Base-by-base conservation (phyloP, 2,113 vertebrate genomes). In the Bostrychus sinensis region DNA sequence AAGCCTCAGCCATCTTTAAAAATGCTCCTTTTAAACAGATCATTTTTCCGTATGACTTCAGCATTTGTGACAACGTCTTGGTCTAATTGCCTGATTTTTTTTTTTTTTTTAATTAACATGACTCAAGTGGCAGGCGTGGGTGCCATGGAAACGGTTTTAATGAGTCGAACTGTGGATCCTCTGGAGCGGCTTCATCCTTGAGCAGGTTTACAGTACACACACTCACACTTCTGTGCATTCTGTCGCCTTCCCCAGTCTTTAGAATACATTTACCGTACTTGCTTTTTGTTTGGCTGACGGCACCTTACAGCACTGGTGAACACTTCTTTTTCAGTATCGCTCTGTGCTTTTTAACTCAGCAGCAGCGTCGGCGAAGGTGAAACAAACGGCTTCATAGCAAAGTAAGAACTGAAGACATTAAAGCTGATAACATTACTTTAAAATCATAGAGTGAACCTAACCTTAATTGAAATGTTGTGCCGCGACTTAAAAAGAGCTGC, bases 281-380 rank as follows among this genome's bases (percentile, higher is more conserved):
- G n/a, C n/a, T n/a, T n/a, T n/a, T n/a, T n/a, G n/a, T n/a, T n/a
- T n/a, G n/a, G n/a, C n/a, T n/a, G n/a, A n/a, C n/a, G n/a, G n/a
- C n/a, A n/a, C n/a, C n/a, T n/a, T n/a, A n/a, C n/a, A n/a, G n/a
- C n/a, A n/a, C n/a, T n/a, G n/a, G n/a, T n/a, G n/a, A n/a, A n/a
- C 19, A 46, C 56, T 66, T 66, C 26, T 61, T 75, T 80, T 79
- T 70, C 48, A 69, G 66, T 73, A 45, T 45, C 25, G 45, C 60
- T 73, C 43, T 71, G 56, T 67, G 60, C 58, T 75, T 26, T 74
- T 77, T 59, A 80, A 75, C 65, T n/a, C 56, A n/a, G 55, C 63
- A 43, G 68, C 46, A 61, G 75, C 70, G 65, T 56, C 51, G 66
- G 20, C 19, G 57, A 50, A 74, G 71, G 66, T 73, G 51, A 67